A percentile compares a stretch with the other conserved stretches of the same genome.
These are phyloP conservation scores for Ciconia stormi DNA, from an alignment of 2,113 vertebrate species.

Conservation along the genomic window DNA sequence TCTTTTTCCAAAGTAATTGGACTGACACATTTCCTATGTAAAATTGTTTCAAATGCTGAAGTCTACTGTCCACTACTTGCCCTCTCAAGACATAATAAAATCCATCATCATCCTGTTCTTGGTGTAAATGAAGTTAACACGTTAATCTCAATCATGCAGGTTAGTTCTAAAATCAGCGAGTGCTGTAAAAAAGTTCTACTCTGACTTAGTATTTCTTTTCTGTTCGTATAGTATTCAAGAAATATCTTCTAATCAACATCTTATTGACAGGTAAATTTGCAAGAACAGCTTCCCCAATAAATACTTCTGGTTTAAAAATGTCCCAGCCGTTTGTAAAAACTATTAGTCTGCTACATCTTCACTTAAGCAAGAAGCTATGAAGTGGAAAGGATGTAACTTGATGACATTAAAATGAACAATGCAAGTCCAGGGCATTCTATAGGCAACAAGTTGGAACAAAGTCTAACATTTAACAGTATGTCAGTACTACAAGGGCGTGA, in stretches of 20 bases:
- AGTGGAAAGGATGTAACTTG: not conserved
- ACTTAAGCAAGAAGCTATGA: not conserved
- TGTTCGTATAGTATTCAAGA: not conserved
- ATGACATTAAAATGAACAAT: not conserved
- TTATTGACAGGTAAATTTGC: not conserved
- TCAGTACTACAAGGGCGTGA: not conserved
- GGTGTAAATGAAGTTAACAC: not conserved
- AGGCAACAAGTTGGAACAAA: not conserved
- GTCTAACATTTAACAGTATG: not conserved
- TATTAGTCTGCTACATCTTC: not conserved
- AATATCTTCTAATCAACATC: not conserved
- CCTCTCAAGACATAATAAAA: not conserved
- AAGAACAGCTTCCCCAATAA: not conserved
- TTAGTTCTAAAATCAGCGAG: not conserved
- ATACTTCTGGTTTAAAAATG: not conserved
- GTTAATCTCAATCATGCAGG: not conserved
- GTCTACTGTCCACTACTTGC: not conserved
- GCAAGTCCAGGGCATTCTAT: not conserved
- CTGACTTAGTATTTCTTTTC: not conserved
- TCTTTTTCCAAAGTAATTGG: not conserved
- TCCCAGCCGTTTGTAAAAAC: not conserved
- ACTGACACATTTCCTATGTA: not conserved
- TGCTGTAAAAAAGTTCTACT: not conserved
- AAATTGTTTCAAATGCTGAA: not conserved
- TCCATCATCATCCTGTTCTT: not conserved